Evolutionary conservation across 2,797 vertebrate species (phyloP), one percentile per base, ranked within the genome.

Genomic region (Karalla daura): DNA sequence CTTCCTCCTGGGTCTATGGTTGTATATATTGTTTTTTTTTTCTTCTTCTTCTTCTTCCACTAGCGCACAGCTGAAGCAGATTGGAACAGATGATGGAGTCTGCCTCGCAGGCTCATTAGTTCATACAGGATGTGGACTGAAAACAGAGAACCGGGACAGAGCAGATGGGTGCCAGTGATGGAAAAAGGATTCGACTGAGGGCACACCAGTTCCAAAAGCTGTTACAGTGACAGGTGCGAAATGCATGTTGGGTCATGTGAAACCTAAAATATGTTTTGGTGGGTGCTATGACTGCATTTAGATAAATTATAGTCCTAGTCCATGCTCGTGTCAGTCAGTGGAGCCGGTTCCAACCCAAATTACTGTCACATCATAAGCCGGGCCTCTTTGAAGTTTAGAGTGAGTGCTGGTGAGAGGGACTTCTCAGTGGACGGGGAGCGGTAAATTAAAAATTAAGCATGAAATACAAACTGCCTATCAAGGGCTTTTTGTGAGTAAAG

Each of bases 31-130:
- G 20, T 33, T 41, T 56, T 35, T 41, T 28, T 13, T 43, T 12
- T 9, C 52, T 35, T 41, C 24, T 13, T 43, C 10, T 9, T 17
- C 3, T 7, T 13, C 39, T n/a, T 21, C 24, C 46, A 20, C 8
- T 33, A 39, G 20, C 3, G 1, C 30, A 51, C 45, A 56, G 32
- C 54, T 54, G 60, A 70, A 65, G 37, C 41, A 68, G 54, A 66
- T 39, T 69, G 54, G 33, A 65, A 47, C 76, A 72, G 76, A 73
- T 44, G 59, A 82, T 64, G 54, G 20, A 37, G 52, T 60, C 67
- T 44, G 40, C 8, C 14, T 56, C 49, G 64, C 64, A 24, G 47
- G 39, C 51, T 69, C 71, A 72, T 72, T 74, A 66, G 60, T 71
- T 63, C 14, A 6, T 37, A n/a, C 54, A 63, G 43, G 59, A 78